Conservation (phyloP, 1,140 invertebrate species). For the Caenorhabditis briggsae region DNA sequence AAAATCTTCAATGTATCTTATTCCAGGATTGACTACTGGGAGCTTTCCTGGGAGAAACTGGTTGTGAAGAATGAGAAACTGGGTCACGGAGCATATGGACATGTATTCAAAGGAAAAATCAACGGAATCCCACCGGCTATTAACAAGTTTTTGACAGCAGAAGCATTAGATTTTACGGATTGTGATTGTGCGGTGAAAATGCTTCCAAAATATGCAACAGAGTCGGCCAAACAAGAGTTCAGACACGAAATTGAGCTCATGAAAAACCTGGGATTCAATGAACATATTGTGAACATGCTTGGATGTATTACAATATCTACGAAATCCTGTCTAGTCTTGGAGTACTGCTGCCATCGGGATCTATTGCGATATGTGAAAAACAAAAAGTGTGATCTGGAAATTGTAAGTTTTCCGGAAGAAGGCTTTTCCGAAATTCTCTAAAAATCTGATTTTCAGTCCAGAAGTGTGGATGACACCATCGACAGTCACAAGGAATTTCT, state of each 20-base stretch:
- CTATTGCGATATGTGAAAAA: slow-evolving; percentile 70
- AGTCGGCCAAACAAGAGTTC: slow-evolving; percentile 93
- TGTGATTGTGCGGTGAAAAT: slow-evolving; percentile 68
- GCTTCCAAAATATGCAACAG: slow-evolving; percentile 86
- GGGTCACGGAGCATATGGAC: slow-evolving; percentile 72
- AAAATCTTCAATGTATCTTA: neutral
- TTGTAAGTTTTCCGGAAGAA: slow-evolving; percentile 56
- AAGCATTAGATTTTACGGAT: slow-evolving; percentile 53
- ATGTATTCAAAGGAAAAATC: slow-evolving; percentile 71
- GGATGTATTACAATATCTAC: slow-evolving; percentile 82
- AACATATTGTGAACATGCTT: slow-evolving; percentile 95
- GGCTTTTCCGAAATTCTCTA: neutral
- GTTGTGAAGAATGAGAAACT: slow-evolving; percentile 71
- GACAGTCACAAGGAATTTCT: slow-evolving; percentile 72
- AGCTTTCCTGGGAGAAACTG: slow-evolving; percentile 70
- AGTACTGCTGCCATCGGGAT: slow-evolving; percentile 73
- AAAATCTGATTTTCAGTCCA: slow-evolving; percentile 65
- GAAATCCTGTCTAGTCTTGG: slow-evolving; percentile 69
- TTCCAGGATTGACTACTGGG: slow-evolving; percentile 72
- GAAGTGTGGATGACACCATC: slow-evolving; percentile 69
- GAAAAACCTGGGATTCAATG: slow-evolving; percentile 93
- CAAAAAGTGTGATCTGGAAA: slow-evolving; percentile 71
- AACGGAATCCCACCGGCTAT: slow-evolving; percentile 67
- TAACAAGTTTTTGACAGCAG: slow-evolving; percentile 64
- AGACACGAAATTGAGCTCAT: slow-evolving; percentile 97